Conservation (phyloP, 2,888 invertebrate genomes). For the Dryobota labecula region DNA sequence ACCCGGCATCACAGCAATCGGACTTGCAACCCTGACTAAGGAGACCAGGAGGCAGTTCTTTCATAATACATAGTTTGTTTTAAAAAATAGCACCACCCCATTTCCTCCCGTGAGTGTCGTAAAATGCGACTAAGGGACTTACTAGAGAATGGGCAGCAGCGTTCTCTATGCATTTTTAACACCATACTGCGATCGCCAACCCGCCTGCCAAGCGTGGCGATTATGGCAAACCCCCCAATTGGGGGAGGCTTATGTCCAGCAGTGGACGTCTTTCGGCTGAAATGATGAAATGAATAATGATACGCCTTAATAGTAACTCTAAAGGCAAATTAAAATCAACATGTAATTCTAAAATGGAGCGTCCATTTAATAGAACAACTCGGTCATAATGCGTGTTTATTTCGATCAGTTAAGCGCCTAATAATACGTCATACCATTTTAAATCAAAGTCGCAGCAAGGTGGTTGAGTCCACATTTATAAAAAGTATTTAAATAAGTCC, state of each 20-base stretch:
- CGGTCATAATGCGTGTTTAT: conserved; percentile 16
- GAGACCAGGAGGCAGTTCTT: not conserved
- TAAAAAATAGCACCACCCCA: too few relatives aligned
- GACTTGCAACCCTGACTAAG: not conserved
- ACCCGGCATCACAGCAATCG: not conserved
- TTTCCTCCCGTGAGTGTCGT: too few relatives aligned
- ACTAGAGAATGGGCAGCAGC: too few relatives aligned
- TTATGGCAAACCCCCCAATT: too few relatives aligned
- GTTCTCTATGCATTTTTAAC: too few relatives aligned
- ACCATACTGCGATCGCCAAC: too few relatives aligned
- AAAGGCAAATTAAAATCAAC: not conserved
- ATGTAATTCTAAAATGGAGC: conserved; percentile 19
- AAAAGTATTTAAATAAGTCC: conserved; percentile 43
- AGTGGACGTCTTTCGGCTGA: too few relatives aligned
- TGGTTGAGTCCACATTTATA: conserved; percentile 39
- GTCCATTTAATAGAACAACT: conserved; percentile 12
- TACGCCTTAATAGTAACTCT: not conserved
- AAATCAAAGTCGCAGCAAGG: conserved; percentile 41
- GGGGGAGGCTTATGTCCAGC: too few relatives aligned
- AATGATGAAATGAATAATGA: too few relatives aligned
- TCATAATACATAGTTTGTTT: too few relatives aligned
- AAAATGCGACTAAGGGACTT: too few relatives aligned
- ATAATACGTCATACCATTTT: conserved; percentile 54
- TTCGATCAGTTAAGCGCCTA: conserved; percentile 20
- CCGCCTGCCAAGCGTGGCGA: too few relatives aligned